Evolutionary conservation across 2,888 invertebrate species (phyloP).

Genomic region (Tipula unca): DNA sequence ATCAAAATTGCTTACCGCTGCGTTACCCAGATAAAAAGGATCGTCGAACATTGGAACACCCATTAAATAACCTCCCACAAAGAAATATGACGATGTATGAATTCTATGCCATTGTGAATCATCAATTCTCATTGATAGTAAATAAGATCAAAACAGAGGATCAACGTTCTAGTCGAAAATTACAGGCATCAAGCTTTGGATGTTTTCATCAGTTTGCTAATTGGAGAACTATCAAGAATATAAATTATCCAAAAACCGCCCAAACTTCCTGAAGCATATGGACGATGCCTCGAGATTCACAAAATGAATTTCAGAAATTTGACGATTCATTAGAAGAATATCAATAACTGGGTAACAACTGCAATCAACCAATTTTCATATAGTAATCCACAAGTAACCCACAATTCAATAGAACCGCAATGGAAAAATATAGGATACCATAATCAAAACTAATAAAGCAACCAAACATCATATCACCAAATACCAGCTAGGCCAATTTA

Average conservation of each 20-base stretch:
- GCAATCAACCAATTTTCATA: neutral
- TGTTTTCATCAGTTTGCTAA: neutral
- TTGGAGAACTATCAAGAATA: neutral
- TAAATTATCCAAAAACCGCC: too few relatives aligned
- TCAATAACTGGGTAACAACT: neutral
- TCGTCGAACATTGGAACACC: neutral
- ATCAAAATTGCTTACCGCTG: neutral
- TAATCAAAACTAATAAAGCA: too few relatives aligned
- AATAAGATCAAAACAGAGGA: neutral
- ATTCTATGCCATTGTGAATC: neutral
- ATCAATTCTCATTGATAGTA: too few relatives aligned
- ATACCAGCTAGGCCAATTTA: too few relatives aligned
- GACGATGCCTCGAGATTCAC: neutral
- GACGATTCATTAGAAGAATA: neutral
- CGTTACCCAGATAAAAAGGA: neutral
- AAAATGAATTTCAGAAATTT: neutral
- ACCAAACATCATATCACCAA: too few relatives aligned
- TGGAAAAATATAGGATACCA: neutral
- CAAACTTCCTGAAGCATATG: neutral
- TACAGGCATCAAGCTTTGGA: neutral
- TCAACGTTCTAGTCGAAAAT: neutral
- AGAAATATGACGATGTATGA: neutral
- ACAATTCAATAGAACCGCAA: neutral
- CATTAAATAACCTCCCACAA: neutral
- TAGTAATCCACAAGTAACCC: neutral